These are phyloP conservation scores for Ochotona princeps DNA, from an alignment of 2,113 vertebrate species.

Conservation along the genomic window DNA sequence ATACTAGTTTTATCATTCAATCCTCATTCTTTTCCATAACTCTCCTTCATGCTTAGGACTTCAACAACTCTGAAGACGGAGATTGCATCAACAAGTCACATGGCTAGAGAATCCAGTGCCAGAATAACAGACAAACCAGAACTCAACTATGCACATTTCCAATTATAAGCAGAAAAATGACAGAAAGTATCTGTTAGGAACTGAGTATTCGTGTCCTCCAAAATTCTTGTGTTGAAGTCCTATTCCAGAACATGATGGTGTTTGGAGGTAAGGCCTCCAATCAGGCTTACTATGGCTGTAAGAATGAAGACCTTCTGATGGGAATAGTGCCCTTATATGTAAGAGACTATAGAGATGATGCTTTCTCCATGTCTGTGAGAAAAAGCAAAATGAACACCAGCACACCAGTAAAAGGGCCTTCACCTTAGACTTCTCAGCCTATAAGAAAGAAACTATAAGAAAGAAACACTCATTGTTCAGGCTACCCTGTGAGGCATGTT, in stretches of 20 bases:
- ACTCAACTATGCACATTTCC: neutral
- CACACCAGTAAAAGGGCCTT: neutral
- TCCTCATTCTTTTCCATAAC: neutral
- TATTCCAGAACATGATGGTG: too few species aligned
- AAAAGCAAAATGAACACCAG: too few species aligned
- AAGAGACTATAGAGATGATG: neutral
- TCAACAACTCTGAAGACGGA: neutral
- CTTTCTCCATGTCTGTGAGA: too few species aligned
- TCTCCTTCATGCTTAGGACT: neutral
- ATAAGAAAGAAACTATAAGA: neutral
- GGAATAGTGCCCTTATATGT: neutral
- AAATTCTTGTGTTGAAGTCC: neutral
- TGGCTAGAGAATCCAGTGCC: neutral
- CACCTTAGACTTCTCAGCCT: neutral
- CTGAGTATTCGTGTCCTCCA: neutral
- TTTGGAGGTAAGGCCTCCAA: neutral
- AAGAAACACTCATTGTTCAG: neutral
- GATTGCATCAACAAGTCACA: neutral
- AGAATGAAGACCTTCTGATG: neutral
- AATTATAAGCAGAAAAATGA: neutral
- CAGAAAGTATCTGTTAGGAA: neutral
- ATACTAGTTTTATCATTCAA: neutral
- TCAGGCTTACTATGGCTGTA: neutral
- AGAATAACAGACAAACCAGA: neutral
- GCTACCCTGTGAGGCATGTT: neutral